phyloP scores from a whole-genome alignment of 2,888 invertebrate species.

The Crepidodera aurea region DNA sequence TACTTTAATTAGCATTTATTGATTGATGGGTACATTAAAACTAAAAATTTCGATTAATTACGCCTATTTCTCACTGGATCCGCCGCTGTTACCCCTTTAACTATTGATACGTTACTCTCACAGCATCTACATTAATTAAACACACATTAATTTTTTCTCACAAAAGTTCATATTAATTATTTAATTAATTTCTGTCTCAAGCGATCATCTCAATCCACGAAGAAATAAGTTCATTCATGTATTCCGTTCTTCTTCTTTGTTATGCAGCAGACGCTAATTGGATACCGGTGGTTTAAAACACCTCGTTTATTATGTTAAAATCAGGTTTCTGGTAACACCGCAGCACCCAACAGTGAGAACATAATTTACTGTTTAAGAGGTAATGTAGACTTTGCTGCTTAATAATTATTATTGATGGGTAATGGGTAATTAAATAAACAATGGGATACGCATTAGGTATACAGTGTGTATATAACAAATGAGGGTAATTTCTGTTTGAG shows the following conservation, averaged over 20 bases:
- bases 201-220: constrained; percentile 4
- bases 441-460: constrained; percentile 1
- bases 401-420: constrained; percentile 21
- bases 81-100: too few relatives aligned
- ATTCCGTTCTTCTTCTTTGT: constrained; percentile 15
- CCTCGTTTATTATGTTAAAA: constrained; percentile 29
- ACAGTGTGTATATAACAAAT: background rate
- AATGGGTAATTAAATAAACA: constrained; percentile 14
- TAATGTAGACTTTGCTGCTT: constrained; percentile 16
- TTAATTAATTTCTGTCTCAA: background rate
- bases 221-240: constrained; percentile 16
- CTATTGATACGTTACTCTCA: too few relatives aligned
- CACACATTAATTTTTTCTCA: background rate
- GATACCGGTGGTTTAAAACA: constrained; percentile 21
- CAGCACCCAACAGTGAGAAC: constrained; percentile 25
- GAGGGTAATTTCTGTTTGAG: background rate
- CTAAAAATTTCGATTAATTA: too few relatives aligned
- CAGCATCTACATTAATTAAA: constrained; percentile 8
- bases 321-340: constrained; percentile 18
- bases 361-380: constrained; percentile 21
- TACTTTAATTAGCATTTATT: too few relatives aligned
- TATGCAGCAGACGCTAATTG: constrained; percentile 24
- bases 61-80: too few relatives aligned
- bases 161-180: constrained; percentile 8
- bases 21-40: too few relatives aligned